Conservation (phyloP, 1,140 invertebrate species). For the Glomeris maerens region DNA sequence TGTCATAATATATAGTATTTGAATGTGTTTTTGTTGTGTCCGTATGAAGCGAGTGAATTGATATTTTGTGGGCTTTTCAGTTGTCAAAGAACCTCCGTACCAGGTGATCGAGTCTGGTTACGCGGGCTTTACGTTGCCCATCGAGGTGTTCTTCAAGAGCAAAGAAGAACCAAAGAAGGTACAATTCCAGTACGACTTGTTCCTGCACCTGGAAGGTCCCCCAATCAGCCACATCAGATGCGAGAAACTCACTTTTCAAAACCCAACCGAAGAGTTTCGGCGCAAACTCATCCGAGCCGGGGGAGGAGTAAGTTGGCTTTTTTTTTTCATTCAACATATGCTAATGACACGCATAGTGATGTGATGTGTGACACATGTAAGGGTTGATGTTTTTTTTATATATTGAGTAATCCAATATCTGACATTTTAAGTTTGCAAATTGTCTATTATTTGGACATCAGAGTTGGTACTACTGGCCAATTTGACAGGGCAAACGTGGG, state of each 20-base stretch:
- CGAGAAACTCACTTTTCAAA: constrained; percentile 66
- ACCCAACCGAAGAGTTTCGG: constrained; percentile 75
- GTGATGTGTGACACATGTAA: not conserved
- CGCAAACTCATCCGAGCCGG: constrained; percentile 75
- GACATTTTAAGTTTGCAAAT: no score
- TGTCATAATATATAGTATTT: not conserved
- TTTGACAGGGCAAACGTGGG: not conserved
- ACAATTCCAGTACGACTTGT: constrained; percentile 70
- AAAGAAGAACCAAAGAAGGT: constrained; percentile 82
- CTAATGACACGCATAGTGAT: not conserved
- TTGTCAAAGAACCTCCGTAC: constrained; percentile 83
- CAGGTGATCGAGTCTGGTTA: constrained; percentile 80
- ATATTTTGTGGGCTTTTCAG: constrained; percentile 36
- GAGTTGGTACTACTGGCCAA: not conserved
- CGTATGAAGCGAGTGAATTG: no score
- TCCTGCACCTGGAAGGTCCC: constrained; percentile 54
- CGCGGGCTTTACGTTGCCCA: constrained; percentile 77
- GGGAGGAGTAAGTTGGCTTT: constrained; percentile 38
- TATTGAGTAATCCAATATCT: no score
- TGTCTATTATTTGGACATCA: no score
- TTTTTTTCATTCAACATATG: not conserved
- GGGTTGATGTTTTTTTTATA: constrained; percentile 2
- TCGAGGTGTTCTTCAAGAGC: constrained; percentile 80
- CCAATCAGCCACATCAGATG: constrained; percentile 45
- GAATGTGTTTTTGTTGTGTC: constrained; percentile 10